A percentile compares a stretch with the other conserved stretches of the same genome.
These are phyloP conservation scores for Leptoclinus maculatus DNA, from an alignment of 2,797 vertebrate genomes.

Conservation along the genomic window DNA sequence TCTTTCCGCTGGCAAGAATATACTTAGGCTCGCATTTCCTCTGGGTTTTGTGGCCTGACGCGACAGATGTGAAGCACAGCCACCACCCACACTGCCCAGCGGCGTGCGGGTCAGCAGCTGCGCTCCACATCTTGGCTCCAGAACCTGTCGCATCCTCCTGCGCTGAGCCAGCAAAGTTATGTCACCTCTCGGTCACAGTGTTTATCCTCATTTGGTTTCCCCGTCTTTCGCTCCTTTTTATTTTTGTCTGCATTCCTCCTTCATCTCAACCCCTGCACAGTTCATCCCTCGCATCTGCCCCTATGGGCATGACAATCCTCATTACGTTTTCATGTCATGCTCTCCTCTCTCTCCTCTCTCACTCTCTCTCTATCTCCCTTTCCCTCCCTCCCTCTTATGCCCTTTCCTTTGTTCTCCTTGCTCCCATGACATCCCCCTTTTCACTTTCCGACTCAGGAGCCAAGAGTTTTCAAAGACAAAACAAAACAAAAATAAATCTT, in stretches of 20 bases:
- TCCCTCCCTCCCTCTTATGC: conserved; percentile 31
- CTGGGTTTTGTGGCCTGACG: conserved; percentile 48
- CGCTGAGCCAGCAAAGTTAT: conserved; percentile 56
- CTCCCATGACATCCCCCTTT: conserved; percentile 34
- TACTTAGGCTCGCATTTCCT: conserved; percentile 50
- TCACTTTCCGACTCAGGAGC: conserved; percentile 16
- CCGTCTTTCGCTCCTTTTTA: conserved; percentile 20
- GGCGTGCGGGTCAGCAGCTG: conserved; percentile 57
- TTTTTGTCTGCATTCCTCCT: conserved; percentile 53
- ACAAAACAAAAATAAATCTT: not conserved
- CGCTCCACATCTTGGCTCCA: conserved; percentile 25
- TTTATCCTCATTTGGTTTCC: conserved; percentile 28
- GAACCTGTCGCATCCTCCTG: conserved; percentile 28
- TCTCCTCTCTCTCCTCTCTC: conserved; percentile 38
- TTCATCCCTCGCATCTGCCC: conserved; percentile 61
- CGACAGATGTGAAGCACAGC: conserved; percentile 54
- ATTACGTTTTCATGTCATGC: conserved; percentile 77
- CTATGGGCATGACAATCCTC: conserved; percentile 69
- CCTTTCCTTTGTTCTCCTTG: conserved; percentile 59
- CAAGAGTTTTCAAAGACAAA: conserved; percentile 11
- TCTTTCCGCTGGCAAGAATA: conserved; percentile 42
- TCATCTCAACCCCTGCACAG: conserved; percentile 48
- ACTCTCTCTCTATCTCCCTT: conserved; percentile 11
- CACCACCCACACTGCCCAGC: conserved; percentile 30
- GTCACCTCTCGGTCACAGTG: conserved; percentile 55